Evolutionary conservation across 2,888 invertebrate genomes (phyloP).

Genomic region (Ennomos fuscantarius): DNA sequence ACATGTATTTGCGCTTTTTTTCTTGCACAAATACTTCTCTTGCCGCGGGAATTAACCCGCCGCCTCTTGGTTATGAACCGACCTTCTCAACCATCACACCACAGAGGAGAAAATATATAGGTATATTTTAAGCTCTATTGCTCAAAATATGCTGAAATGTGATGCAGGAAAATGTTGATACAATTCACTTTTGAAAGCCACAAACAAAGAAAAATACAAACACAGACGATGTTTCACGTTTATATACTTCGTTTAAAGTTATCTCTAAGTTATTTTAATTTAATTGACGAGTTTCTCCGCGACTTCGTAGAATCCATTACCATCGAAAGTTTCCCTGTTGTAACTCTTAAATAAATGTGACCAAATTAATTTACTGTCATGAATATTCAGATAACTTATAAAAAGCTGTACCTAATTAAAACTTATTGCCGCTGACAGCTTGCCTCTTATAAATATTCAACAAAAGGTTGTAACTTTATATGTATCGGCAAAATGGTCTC

Average conservation of each 20-base stretch:
- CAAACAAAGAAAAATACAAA: no score
- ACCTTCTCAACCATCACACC: no score
- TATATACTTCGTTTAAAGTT: neutral
- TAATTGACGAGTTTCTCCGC: slow-evolving; percentile 9
- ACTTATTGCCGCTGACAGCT: slow-evolving; percentile 1
- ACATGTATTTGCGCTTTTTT: no score
- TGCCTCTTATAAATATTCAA: neutral
- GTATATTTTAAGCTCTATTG: no score
- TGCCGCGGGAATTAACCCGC: no score
- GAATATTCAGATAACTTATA: slow-evolving; percentile 5
- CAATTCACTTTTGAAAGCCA: no score
- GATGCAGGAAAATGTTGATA: no score
- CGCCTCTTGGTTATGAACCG: no score
- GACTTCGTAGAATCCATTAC: slow-evolving; percentile 1
- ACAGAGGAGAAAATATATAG: no score
- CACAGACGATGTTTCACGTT: slow-evolving; percentile 3
- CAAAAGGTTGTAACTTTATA: neutral
- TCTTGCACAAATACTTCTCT: no score
- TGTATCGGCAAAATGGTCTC: no score
- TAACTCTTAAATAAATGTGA: slow-evolving; percentile 3
- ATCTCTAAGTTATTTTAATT: slow-evolving; percentile 6
- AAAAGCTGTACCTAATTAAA: slow-evolving; percentile 2
- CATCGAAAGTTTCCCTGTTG: slow-evolving; percentile 13
- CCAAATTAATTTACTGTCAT: slow-evolving; percentile 9
- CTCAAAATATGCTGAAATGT: no score